These are phyloP conservation scores for Mobula birostris DNA, from an alignment of 2,113 vertebrate species.

Conservation along the genomic window DNA sequence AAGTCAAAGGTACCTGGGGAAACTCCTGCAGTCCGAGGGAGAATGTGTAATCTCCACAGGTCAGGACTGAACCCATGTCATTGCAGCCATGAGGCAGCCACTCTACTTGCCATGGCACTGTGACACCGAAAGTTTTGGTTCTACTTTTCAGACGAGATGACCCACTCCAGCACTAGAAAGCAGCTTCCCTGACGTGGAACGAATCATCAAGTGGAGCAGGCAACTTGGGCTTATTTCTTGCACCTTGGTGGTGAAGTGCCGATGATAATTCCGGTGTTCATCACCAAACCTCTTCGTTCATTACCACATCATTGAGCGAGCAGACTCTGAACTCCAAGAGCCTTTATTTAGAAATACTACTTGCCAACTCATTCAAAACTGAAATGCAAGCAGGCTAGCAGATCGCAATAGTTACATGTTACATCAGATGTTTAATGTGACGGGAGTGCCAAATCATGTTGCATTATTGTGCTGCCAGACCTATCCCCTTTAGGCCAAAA, in stretches of 20 bases:
- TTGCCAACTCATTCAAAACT: background rate
- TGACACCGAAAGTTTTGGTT: no score
- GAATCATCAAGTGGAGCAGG: background rate
- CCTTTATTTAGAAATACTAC: background rate
- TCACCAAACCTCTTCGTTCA: background rate
- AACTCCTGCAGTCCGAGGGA: no score
- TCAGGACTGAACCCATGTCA: no score
- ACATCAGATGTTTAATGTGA: background rate
- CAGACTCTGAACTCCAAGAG: background rate
- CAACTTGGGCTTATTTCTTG: background rate
- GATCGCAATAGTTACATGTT: background rate
- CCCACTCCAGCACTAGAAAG: no score
- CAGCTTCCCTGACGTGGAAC: background rate
- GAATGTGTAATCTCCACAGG: no score
- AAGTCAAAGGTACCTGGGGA: no score
- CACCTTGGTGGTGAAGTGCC: background rate
- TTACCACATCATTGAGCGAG: background rate
- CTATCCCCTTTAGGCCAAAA: background rate
- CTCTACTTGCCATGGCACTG: no score
- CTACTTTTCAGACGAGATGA: no score
- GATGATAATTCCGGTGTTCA: background rate
- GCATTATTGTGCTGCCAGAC: background rate
- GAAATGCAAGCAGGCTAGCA: background rate
- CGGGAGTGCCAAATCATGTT: background rate
- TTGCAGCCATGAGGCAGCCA: no score